phyloP scores from a whole-genome alignment of 2,888 invertebrate genomes.

The Mythimna loreyi region DNA sequence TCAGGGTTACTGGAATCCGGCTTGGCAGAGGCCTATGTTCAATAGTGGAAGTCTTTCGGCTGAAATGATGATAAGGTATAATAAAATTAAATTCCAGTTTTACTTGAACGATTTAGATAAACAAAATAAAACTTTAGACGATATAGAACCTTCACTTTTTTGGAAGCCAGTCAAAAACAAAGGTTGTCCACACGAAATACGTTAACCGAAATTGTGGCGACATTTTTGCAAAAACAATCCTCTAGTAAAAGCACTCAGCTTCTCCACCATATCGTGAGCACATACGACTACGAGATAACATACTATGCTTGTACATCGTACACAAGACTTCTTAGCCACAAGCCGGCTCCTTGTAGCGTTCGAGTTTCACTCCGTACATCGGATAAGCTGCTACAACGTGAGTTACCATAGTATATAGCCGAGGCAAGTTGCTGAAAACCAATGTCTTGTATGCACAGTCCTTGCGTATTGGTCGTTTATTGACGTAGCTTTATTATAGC shows the following conservation, averaged over 20 bases:
- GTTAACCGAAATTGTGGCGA: not conserved
- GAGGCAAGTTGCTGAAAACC: not conserved
- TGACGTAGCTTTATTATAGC: not conserved
- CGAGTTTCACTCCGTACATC: constrained; percentile 30
- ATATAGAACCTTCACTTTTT: too few species aligned
- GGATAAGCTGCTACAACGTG: constrained; percentile 24
- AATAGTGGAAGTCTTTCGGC: too few species aligned
- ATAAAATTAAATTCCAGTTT: too few species aligned
- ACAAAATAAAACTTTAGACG: too few species aligned
- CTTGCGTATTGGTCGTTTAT: not conserved
- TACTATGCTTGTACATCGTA: constrained; percentile 14
- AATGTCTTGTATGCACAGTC: not conserved
- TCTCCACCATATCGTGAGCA: constrained; percentile 3
- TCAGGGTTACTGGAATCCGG: too few species aligned
- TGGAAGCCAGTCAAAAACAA: too few species aligned
- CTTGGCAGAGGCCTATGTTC: too few species aligned
- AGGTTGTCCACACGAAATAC: too few species aligned
- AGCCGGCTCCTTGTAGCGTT: constrained; percentile 36
- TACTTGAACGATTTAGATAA: too few species aligned
- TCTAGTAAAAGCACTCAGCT: constrained; percentile 11
- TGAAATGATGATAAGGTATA: too few species aligned
- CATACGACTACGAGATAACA: constrained; percentile 8
- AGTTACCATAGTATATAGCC: not conserved
- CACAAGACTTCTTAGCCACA: constrained; percentile 43
- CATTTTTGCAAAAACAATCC: constrained; percentile 2